Base-by-base conservation (phyloP, 2,113 vertebrate species). In the Diphyllodes magnificus region DNA sequence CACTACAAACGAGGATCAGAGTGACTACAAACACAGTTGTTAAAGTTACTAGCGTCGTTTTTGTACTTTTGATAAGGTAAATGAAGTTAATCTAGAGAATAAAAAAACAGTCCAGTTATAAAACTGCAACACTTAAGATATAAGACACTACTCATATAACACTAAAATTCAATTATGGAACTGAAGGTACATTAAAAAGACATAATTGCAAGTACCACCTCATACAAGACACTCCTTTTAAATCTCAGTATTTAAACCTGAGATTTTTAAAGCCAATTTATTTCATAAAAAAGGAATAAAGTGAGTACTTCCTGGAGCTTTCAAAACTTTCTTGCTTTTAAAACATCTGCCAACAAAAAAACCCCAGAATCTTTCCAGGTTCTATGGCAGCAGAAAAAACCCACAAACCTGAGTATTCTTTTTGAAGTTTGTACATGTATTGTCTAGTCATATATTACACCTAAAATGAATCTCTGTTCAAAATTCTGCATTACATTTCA, bases 11-110 rank as follows among this genome's bases (percentile, higher is more conserved):
- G 64, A 99, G 97, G 70, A 99, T 89, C 84, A 99, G 96, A 78
- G 97, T 98, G 71, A 98, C 24, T 30, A 93, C 42, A 92, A 98
- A 99, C 61, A 99, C 91, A 28, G 97, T 83, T 53, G 97, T 97
- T 92, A 99, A 97, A 75, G 91, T 96, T 23, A 98, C 40, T 96
- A 99, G 89, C n/a, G 98, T 98, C 83, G 96, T 97, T 95, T 98
- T 99, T 8, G 98, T 99, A 96, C 98, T 99, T 95, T 94, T 98
- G 42, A 97, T 97, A 97, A 99, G 97, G 96, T 99, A 99, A 93
- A 99, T 97, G 90, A 99, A 99, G 93, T 98, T 99, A 76, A 99
- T 98, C 99, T 99, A 97, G 83, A 96, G 93, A 64, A 95, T 20
- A 95, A 80, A 96, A 73, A 75, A 95, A 90, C 75, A 96, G 39